Base-by-base conservation (phyloP, 2,797 vertebrate species). In the Coracias cyanogaster region DNA sequence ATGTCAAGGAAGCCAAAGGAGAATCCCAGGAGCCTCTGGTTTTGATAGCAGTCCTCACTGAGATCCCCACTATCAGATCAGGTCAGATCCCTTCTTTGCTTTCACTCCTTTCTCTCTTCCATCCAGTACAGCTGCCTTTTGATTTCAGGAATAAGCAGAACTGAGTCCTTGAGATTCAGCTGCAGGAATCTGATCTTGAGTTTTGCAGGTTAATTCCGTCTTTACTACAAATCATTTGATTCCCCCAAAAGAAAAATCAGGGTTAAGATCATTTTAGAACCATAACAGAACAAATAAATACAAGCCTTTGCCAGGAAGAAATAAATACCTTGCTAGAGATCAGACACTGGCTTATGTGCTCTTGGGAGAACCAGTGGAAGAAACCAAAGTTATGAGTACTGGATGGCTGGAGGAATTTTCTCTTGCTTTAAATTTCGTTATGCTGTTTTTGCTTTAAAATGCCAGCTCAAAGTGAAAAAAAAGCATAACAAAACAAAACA, bases 341-440 rank as follows among this genome's bases (percentile, higher is more conserved):
- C 49, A 86, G 71, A 92, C 33, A 54, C 35, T 51, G 70, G 28
- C n/a, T 96, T 55, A 24, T 9, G n/a, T 64, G 48, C 54, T 60
- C 28, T 45, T 79, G 65, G 67, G 93, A 90, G 31, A 93, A 81
- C 15, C 41, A 46, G 49, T 0, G 0, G 71, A 93, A 93, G 77
- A 65, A 86, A 49, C 19, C 45, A 61, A 78, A 95, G 24, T 69
- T 93, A 83, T n/a, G 73, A 91, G 73, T n/a, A 65, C 18, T 76
- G 80, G 51, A 83, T 85, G 35, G 58, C 80, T 94, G 86, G 54
- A 92, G 91, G 91, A 89, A 96, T 91, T 94, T 91, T 96, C 58
- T 87, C 71, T 89, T 86, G 66, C 41, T 95, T 97, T 91, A 83
- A 49, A 92, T 94, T 92, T 93, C 82, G 49, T 94, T 87, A 28